Evolutionary conservation across 2,797 vertebrate species (phyloP), one percentile per base, ranked within the genome.

Genomic region (Astyanax mexicanus): DNA sequence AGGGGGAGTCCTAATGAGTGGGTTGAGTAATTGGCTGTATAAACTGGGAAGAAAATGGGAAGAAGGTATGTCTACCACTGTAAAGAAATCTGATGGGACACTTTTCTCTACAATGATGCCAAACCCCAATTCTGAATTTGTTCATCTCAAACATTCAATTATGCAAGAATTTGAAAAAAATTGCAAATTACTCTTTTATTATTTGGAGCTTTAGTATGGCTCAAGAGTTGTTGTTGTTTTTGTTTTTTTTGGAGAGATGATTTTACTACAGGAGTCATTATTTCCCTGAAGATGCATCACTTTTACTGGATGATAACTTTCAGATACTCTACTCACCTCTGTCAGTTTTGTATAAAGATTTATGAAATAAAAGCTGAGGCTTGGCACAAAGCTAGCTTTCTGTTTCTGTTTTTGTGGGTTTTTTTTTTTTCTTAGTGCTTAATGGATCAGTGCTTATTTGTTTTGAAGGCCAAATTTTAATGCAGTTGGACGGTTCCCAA

Each of bases 401-500:
- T 13, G 47, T 19, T 49, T 21, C 3, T 49, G 47, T 49, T 49
- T n/a, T 47, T 25, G 19, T n/a, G n/a, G n/a, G n/a, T n/a, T 52
- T 52, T 23, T 52, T 23, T 23, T 8, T n/a, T 45, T 19, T 19
- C 52, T 15, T 37, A 0, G 35, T 45, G 42, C 37, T 79, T 79
- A 76, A 79, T 58, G 73, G 69, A 76, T 79, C 78, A 86, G 80
- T 77, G 74, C 62, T 54, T 52, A 66, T 72, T 78, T 58, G 64
- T 62, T 51, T 78, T 78, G 17, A 86, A 74, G 83, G 70, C 23
- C 51, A 79, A 80, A 72, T 74, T 57, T 15, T 79, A 80, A 85
- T 76, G 75, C 70, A 62, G 73, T 65, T 88, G 85, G 86, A 87
- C 40, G 74, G 54, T 52, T 55, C 88, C 82, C 84, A 89, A 84